Conservation (phyloP, 2,113 vertebrate genomes). For the Excalfactoria chinensis region DNA sequence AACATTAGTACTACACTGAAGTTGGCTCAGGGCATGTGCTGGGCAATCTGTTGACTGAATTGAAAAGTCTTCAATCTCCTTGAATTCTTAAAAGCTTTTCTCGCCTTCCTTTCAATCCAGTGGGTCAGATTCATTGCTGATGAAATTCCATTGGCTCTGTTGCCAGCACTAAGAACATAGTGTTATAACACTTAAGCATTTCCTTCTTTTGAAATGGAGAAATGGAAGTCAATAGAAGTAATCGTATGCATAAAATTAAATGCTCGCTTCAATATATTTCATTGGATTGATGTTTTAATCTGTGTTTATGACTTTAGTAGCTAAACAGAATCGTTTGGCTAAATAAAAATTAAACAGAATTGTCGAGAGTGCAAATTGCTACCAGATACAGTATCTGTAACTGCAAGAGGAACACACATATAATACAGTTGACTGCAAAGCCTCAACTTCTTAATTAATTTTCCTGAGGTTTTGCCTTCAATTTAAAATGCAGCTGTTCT, state of each 20-base stretch:
- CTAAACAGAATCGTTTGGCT: constrained; percentile 50
- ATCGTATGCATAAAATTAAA: constrained; percentile 23
- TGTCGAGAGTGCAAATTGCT: constrained; percentile 63
- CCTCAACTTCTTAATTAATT: constrained; percentile 63
- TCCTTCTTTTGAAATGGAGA: background rate
- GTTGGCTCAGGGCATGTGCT: background rate
- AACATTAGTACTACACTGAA: constrained; percentile 27
- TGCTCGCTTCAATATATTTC: constrained; percentile 23
- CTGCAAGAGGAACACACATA: constrained; percentile 20
- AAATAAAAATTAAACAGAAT: constrained; percentile 59
- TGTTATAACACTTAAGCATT: background rate
- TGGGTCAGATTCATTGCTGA: constrained; percentile 8
- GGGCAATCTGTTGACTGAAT: constrained; percentile 32
- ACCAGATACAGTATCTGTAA: constrained; percentile 60
- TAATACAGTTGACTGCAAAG: constrained; percentile 55
- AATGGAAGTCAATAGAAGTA: constrained; percentile 40
- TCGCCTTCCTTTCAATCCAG: constrained; percentile 8
- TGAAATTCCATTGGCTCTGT: background rate
- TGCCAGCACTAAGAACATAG: background rate
- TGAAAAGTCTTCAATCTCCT: constrained; percentile 24
- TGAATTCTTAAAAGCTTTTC: constrained; percentile 43
- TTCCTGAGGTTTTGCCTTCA: constrained; percentile 57
- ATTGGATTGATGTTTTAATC: constrained; percentile 59
- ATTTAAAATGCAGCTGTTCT: constrained; percentile 59
- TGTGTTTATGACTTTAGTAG: constrained; percentile 56